These are phyloP conservation scores for Tetraneura akinire DNA, from an alignment of 1,140 invertebrate species.

Conservation along the genomic window DNA sequence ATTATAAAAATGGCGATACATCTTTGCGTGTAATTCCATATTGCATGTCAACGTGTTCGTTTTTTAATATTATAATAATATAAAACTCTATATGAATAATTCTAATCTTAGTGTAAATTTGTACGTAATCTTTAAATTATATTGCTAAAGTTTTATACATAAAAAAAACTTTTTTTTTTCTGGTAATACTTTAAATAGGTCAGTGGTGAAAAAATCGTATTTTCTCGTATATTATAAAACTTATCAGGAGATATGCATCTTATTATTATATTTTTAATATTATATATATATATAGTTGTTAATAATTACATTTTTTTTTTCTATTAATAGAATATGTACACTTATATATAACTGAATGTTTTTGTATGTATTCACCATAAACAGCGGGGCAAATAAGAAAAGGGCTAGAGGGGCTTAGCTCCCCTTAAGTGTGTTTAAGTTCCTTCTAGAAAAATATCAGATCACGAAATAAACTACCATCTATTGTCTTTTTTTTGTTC, in stretches of 20 bases:
- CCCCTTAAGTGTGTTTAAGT: too few species aligned
- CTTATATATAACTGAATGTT: too few species aligned
- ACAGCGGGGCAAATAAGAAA: too few species aligned
- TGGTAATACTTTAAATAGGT: neutral
- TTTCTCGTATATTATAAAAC: conserved; percentile 6
- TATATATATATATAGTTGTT: too few species aligned
- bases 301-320: too few species aligned
- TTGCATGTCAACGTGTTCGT: neutral
- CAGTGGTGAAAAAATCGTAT: neutral
- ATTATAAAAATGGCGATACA: neutral
- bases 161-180: neutral
- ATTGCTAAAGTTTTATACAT: neutral
- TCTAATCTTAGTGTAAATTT: neutral
- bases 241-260: neutral
- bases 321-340: too few species aligned
- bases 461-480: too few species aligned
- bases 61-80: neutral
- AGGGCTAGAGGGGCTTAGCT: too few species aligned
- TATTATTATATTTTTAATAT: too few species aligned
- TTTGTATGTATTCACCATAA: too few species aligned
- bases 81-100: neutral
- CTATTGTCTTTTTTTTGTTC: too few species aligned
- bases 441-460: too few species aligned
- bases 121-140: conserved; percentile 2
- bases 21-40: neutral